These are phyloP conservation scores for Morone saxatilis DNA, from an alignment of 2,113 vertebrate genomes.

Conservation along the genomic window DNA sequence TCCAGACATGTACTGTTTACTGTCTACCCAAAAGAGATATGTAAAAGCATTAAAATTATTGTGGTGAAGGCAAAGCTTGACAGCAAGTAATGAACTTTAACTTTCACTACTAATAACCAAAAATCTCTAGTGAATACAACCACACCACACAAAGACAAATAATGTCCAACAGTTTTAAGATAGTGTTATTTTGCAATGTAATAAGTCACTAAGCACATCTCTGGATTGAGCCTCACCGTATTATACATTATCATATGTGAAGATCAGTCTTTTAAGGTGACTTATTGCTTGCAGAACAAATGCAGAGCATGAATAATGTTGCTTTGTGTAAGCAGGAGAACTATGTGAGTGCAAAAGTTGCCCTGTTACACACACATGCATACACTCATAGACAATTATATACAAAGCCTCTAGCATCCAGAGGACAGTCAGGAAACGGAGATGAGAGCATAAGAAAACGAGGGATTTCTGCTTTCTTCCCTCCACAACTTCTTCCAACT, in stretches of 20 bases:
- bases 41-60: too few relatives aligned
- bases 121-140: too few relatives aligned
- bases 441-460: slow-evolving; percentile 37
- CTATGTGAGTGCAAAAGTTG: neutral
- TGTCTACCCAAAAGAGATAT: too few relatives aligned
- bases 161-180: neutral
- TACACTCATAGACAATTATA: neutral
- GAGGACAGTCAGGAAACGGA: slow-evolving; percentile 34
- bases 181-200: neutral
- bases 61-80: too few relatives aligned
- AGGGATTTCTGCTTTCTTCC: slow-evolving; percentile 44
- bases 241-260: neutral
- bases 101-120: neutral
- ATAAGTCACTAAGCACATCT: neutral
- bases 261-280: neutral
- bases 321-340: slow-evolving; percentile 1
- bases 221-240: neutral
- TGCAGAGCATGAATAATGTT: slow-evolving; percentile 6
- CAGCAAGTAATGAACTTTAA: too few relatives aligned
- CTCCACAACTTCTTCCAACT: slow-evolving; percentile 64
- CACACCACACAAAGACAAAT: too few relatives aligned
- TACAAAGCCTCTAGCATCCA: slow-evolving; percentile 28
- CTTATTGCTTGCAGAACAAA: slow-evolving; percentile 2
- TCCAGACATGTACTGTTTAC: too few relatives aligned
- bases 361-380: neutral